Percentiles rank a stretch among this genome's conserved stretches.
Evolutionary conservation across 35 echinoderm and acorn worm genomes (phyloP).

Genomic region (Ophioderma brevispina): DNA sequence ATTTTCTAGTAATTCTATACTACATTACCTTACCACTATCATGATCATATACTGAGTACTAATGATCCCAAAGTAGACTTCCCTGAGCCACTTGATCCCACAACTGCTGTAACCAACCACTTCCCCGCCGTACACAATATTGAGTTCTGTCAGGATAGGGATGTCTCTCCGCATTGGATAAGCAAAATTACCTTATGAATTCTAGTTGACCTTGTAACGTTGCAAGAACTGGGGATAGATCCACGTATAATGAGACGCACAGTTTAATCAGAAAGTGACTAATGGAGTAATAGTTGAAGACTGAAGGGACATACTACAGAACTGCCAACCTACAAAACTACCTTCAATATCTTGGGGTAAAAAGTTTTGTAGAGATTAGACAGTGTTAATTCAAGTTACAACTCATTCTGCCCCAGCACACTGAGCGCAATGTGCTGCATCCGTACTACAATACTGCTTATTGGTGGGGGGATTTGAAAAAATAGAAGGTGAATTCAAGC

Average conservation of each 20-base stretch:
- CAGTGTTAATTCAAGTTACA: no score
- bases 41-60: constrained; percentile 86
- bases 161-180: constrained; percentile 77
- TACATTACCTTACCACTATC: constrained; percentile 52
- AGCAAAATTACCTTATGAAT: constrained; percentile 73
- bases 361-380: no score
- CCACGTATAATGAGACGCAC: constrained; percentile 69
- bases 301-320: no score
- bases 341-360: no score
- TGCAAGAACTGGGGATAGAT: constrained; percentile 34
- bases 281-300: no score
- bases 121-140: constrained; percentile 62
- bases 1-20: background rate
- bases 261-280: no score
- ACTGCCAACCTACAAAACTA: no score
- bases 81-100: constrained; percentile 88
- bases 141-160: constrained; percentile 63
- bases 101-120: constrained; percentile 89
- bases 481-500: no score
- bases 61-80: constrained; percentile 85
- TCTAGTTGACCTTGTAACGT: constrained; percentile 61
- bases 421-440: no score
- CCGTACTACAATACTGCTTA: no score
- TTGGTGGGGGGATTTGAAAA: no score
- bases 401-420: no score